A percentile compares a stretch with the other conserved stretches of the same genome.
Conservation (phyloP, 2,113 vertebrate genomes). For the Echinops telfairi region DNA sequence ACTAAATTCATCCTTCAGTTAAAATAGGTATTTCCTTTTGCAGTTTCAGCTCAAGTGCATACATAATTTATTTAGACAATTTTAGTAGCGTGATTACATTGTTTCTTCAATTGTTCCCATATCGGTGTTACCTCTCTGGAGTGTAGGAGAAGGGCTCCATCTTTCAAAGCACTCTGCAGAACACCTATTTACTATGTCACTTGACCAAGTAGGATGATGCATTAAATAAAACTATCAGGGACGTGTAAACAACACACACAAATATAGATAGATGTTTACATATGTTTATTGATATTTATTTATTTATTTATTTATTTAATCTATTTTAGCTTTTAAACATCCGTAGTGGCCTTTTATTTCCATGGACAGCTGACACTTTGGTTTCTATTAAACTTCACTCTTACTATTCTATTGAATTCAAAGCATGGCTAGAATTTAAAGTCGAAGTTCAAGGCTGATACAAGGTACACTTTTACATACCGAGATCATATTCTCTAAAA, state of each 20-base stretch:
- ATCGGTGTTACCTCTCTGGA: background rate
- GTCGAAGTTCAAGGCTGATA: background rate
- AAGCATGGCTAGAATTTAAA: slow-evolving; percentile 50
- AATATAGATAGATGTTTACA: too few species aligned
- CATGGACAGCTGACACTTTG: background rate
- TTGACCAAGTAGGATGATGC: slow-evolving; percentile 50
- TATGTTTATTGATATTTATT: too few species aligned
- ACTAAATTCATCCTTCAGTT: slow-evolving; percentile 51
- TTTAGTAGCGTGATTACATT: slow-evolving; percentile 48
- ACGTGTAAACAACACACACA: slow-evolving; percentile 26
- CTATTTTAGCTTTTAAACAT: slow-evolving; percentile 56
- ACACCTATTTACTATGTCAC: slow-evolving; percentile 26
- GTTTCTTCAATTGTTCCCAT: slow-evolving; percentile 19
- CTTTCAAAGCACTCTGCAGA: slow-evolving; percentile 47
- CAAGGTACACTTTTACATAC: slow-evolving; percentile 6
- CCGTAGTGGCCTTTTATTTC: slow-evolving; percentile 38
- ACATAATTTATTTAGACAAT: slow-evolving; percentile 32
- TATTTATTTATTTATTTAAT: too few species aligned
- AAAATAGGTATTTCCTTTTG: slow-evolving; percentile 49
- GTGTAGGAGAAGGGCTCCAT: background rate
- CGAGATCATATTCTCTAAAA: slow-evolving; percentile 54
- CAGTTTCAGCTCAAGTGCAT: background rate
- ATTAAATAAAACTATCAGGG: slow-evolving; percentile 54
- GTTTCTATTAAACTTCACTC: slow-evolving; percentile 51
- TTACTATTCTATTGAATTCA: slow-evolving; percentile 57